phyloP scores from a whole-genome alignment of 2,888 invertebrate genomes.

The Drosophila gaucha region DNA sequence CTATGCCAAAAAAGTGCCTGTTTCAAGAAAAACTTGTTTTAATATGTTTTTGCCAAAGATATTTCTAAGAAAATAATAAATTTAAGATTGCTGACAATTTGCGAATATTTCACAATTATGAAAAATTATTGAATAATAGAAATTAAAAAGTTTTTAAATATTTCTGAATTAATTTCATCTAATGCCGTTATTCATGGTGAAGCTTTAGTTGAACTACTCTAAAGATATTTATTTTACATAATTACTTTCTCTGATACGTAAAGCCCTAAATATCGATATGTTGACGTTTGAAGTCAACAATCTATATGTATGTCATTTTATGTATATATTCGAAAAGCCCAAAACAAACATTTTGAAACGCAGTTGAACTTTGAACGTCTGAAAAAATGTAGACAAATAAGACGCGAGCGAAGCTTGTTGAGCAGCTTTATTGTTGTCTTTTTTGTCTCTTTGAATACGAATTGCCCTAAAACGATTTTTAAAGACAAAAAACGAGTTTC shows the following conservation, averaged over 20 bases:
- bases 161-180: not conserved
- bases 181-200: too few species aligned
- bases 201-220: too few species aligned
- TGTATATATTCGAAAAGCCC: not conserved
- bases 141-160: not conserved
- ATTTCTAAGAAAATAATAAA: not conserved
- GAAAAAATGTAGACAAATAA: conserved; percentile 44
- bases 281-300: not conserved
- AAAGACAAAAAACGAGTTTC: conserved; percentile 22
- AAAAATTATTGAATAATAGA: not conserved
- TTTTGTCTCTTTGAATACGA: not conserved
- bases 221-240: too few species aligned
- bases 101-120: not conserved
- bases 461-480: not conserved
- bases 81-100: not conserved
- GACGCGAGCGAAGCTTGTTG: conserved; percentile 18
- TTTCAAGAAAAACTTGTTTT: conserved; percentile 1
- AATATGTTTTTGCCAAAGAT: not conserved
- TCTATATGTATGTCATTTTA: not conserved
- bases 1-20: not conserved
- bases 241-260: not conserved
- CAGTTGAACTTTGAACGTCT: conserved; percentile 71
- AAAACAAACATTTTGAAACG: conserved; percentile 31
- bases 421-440: conserved; percentile 26
- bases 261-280: not conserved